phyloP scores from a whole-genome alignment of 1,140 invertebrate genomes.

The Scaptodrosophila lebanonensis region DNA sequence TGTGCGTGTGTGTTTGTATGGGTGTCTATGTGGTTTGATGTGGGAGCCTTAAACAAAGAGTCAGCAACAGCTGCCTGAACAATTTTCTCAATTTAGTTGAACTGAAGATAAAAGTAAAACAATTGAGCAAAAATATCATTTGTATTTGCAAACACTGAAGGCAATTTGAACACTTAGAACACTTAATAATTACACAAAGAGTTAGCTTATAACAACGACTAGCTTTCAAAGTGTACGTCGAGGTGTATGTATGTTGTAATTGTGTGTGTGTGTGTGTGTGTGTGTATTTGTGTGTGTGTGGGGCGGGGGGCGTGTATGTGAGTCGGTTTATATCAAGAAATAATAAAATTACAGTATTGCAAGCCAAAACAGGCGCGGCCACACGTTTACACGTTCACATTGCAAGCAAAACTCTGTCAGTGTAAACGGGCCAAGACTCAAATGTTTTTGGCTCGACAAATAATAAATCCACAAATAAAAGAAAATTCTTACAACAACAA shows the following conservation, averaged over 20 bases:
- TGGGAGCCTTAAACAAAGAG: conserved; percentile 18
- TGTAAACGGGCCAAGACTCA: conserved; percentile 35
- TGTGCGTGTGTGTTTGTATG: conserved; percentile 16
- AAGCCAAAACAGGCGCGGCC: conserved; percentile 66
- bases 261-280: conserved; percentile 28
- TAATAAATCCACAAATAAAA: conserved; percentile 42
- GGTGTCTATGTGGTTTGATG: conserved; percentile 22
- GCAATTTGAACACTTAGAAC: conserved; percentile 71
- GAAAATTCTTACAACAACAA: conserved; percentile 61
- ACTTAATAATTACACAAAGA: conserved; percentile 71
- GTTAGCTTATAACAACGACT: conserved; percentile 69
- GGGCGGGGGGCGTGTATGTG: conserved; percentile 3
- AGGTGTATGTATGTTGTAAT: conserved; percentile 39
- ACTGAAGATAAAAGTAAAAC: conserved; percentile 45
- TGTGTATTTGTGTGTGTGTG: conserved; percentile 10
- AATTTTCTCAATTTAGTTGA: conserved; percentile 46
- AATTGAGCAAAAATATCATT: conserved; percentile 34
- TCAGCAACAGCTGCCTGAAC: conserved; percentile 26
- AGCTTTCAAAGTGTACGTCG: too few relatives aligned
- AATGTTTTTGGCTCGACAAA: conserved; percentile 28
- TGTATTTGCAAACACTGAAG: conserved; percentile 73
- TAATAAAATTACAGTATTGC: conserved; percentile 44
- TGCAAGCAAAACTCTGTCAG: too few relatives aligned
- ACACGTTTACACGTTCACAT: conserved; percentile 39
- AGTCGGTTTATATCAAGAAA: conserved; percentile 16